A percentile compares a stretch with the other conserved stretches of the same genome.
phyloP scores from a whole-genome alignment of 2,797 vertebrate species.

The Vespertilio murinus region DNA sequence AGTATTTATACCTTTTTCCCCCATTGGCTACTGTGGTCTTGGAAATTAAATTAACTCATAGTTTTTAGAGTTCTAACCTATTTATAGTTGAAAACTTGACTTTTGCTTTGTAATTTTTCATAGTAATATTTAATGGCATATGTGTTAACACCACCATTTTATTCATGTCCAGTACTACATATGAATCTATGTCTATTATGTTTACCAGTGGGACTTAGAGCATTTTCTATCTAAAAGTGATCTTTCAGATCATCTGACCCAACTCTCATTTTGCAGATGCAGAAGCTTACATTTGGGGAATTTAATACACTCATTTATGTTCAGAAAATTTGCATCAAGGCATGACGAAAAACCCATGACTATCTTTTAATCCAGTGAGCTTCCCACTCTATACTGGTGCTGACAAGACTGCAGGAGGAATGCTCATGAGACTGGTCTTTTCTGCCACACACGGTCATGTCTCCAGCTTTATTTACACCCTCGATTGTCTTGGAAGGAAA shows the following conservation, averaged over 20 bases:
- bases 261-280: neutral
- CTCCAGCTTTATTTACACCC: neutral
- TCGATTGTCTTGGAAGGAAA: conserved; percentile 19
- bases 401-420: neutral
- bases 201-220: neutral
- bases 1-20: neutral
- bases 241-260: neutral
- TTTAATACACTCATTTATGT: neutral
- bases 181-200: neutral
- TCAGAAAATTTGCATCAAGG: neutral
- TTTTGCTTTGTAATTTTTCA: neutral
- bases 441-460: neutral
- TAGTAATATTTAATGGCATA: neutral
- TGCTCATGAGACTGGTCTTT: neutral
- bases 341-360: neutral
- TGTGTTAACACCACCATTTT: neutral
- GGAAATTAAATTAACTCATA: neutral
- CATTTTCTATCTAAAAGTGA: neutral
- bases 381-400: neutral
- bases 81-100: neutral
- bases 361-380: neutral
- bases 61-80: neutral
- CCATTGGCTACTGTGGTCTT: neutral
- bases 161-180: neutral
- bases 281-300: conserved; percentile 2